A percentile compares a stretch with the other conserved stretches of the same genome.
Evolutionary conservation across 2,113 vertebrate species (phyloP).

Genomic region (Cathartes aura): DNA sequence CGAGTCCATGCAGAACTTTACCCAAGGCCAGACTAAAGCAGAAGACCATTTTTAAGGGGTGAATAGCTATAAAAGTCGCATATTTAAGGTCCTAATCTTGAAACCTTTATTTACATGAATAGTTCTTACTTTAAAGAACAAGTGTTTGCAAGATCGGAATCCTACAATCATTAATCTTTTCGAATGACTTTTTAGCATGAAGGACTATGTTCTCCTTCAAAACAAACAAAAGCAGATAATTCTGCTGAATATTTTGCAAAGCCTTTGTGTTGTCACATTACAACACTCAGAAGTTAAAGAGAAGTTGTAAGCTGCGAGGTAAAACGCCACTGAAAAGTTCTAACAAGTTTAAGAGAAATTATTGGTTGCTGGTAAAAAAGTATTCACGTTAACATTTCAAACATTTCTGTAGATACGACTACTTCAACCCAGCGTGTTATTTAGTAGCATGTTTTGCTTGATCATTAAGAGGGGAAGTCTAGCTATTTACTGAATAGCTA

Average conservation of each 20-base stretch:
- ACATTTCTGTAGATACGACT: not conserved
- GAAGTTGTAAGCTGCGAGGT: not conserved
- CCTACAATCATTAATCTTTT: constrained; percentile 40
- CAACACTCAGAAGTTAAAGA: not conserved
- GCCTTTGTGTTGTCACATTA: not conserved
- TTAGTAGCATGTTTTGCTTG: not conserved
- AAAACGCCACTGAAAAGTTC: not conserved
- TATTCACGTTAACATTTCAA: not conserved
- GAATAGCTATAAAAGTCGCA: not conserved
- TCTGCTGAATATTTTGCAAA: not conserved
- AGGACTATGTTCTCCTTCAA: not conserved
- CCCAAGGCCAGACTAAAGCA: not conserved
- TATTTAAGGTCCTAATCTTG: not conserved
- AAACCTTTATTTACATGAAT: constrained; percentile 9
- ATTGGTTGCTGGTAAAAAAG: not conserved
- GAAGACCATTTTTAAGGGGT: not conserved
- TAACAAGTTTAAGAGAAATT: not conserved
- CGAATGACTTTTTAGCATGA: not conserved
- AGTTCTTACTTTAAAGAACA: not conserved
- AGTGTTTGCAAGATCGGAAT: constrained; percentile 23
- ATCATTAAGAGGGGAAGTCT: not conserved
- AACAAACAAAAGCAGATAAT: not conserved
- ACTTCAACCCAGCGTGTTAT: not conserved
- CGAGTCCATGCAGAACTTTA: not conserved
- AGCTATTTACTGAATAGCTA: not conserved